Base-by-base conservation (phyloP, 2,113 vertebrate genomes). In the Catagonus wagneri region DNA sequence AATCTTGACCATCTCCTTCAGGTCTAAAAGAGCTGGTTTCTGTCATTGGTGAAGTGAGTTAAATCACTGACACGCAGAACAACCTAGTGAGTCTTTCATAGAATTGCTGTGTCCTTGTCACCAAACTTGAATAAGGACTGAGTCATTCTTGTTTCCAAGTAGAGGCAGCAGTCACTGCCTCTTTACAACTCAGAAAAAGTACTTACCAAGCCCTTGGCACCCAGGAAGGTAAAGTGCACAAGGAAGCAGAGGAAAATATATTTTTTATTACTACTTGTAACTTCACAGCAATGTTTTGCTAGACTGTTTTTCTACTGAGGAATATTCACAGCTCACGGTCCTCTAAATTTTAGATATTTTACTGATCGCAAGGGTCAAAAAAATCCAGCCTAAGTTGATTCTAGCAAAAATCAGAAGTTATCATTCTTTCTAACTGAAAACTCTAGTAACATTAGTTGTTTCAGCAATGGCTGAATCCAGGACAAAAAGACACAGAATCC, bases 101-200 rank as follows among this genome's bases (percentile, higher is more conserved):
- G 89, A 96, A 89, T 27, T 9, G 1, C 7, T 23, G 1, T 20
- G n/a, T 69, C 66, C 68, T 44, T 25, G 15, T 36, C 58, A 36
- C 39, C 56, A 15, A 68, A 7, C 2, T 34, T 25, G 36, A 83
- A 15, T 44, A 15, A 89, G 50, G 17, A 23, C 3, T 79, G 89
- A 94, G 20, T 83, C 93, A 60, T 19, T 20, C 44, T 54, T 36
- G 13, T 69, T 94, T 96, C 93, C 36, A 83, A 44, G 32, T 20
- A 12, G 9, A 29, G 20, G 10, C 16, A 60, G 52, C 25, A 11
- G 32, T 52, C 44, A 1, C 11, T 54, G 7, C 27, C 13, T 76
- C 75, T 68, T 71, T 76, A 63, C 3, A 36, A 84, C 27, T 69
- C 83, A 39, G 29, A 83, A 76, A 44, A 4, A 17, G 29, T 56